Percentiles rank a stretch among this genome's conserved stretches.
phyloP scores from a whole-genome alignment of 2,888 invertebrate species.

The Tiliacea aurago region DNA sequence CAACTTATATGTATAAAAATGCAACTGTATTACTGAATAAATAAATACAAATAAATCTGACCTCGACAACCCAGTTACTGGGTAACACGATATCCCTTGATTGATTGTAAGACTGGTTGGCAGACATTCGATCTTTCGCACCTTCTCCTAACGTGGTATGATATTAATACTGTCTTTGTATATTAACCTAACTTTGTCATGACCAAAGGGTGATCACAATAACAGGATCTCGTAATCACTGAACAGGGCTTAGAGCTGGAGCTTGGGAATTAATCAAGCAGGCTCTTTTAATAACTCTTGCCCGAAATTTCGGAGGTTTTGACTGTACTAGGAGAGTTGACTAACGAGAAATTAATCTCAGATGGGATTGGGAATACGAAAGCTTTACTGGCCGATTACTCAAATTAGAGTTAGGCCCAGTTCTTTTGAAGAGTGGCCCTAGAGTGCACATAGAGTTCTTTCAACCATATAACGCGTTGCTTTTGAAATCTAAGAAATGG shows the following conservation, averaged over 20 bases:
- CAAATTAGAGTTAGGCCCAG: background rate
- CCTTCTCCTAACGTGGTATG: too few species aligned
- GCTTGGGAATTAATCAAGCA: background rate
- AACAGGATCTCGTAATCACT: background rate
- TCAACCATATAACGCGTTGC: background rate
- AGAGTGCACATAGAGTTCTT: too few species aligned
- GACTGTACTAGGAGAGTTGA: background rate
- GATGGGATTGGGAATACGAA: background rate
- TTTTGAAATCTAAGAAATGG: background rate
- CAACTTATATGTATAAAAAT: too few species aligned
- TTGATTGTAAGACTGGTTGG: too few species aligned
- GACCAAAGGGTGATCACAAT: background rate
- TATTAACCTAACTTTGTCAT: background rate
- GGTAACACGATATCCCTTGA: too few species aligned
- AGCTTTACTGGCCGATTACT: background rate
- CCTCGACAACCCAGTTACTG: too few species aligned
- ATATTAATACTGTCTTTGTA: background rate
- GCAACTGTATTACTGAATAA: too few species aligned
- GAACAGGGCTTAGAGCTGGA: background rate
- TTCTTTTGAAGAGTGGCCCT: background rate
- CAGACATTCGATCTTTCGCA: background rate
- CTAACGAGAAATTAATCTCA: background rate
- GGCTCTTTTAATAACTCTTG: background rate
- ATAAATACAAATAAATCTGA: too few species aligned
- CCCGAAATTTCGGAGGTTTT: background rate